Percentiles rank a stretch among this genome's conserved stretches.
phyloP scores from a whole-genome alignment of 2,113 vertebrate species.

The Lophotis ruficrista region DNA sequence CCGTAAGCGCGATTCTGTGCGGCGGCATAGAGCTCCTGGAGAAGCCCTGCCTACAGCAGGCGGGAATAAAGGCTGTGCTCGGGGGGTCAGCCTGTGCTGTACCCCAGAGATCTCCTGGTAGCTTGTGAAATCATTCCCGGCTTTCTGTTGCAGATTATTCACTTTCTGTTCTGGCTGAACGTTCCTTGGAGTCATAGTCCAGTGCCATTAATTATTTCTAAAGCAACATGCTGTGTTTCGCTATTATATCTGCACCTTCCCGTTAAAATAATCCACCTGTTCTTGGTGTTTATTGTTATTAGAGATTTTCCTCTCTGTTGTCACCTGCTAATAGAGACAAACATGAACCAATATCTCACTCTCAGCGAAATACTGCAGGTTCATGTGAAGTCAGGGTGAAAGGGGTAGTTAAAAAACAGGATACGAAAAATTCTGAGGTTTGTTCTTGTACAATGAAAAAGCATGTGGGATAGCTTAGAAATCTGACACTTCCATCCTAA shows the following conservation, averaged over 20 bases:
- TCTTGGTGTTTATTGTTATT: background rate
- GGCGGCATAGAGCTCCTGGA: background rate
- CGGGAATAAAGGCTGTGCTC: background rate
- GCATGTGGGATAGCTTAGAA: conserved; percentile 46
- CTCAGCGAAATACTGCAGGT: background rate
- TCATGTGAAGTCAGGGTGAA: background rate
- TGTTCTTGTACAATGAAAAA: background rate
- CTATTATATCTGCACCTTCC: background rate
- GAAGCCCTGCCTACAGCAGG: background rate
- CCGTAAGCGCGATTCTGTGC: background rate
- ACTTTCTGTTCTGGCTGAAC: background rate
- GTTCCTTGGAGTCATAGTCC: background rate
- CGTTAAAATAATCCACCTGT: background rate
- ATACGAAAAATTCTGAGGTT: background rate
- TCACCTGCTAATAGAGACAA: background rate
- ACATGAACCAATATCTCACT: background rate
- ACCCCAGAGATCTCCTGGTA: background rate
- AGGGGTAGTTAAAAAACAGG: background rate
- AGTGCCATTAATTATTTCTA: conserved; percentile 22
- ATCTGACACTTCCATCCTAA: conserved; percentile 34
- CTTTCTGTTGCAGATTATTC: conserved; percentile 34
- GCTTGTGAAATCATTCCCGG: conserved; percentile 8
- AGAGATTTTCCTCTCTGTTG: background rate
- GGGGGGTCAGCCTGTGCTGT: background rate
- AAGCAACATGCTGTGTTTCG: background rate